A percentile compares a stretch with the other conserved stretches of the same genome.
phyloP scores from a whole-genome alignment of 92 coral and sea anemone species.

The Chrysogorgia sp. region DNA sequence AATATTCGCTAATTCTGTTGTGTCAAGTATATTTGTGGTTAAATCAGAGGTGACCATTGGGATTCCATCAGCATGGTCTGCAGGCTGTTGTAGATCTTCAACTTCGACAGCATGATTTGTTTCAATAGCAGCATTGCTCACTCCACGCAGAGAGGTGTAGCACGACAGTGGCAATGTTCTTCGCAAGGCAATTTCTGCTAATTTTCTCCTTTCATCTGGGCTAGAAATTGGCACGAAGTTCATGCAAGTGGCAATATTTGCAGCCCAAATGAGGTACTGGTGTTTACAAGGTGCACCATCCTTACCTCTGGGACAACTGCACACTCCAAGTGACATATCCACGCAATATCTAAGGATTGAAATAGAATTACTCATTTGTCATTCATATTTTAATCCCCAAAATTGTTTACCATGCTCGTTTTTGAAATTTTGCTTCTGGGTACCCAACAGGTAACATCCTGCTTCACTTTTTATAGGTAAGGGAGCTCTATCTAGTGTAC shows the following conservation, averaged over 20 bases:
- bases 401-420: no score
- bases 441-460: no score
- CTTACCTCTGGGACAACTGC: constrained; percentile 63
- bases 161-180: constrained; percentile 54
- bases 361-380: not conserved
- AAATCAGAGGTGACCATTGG: constrained; percentile 36
- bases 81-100: no score
- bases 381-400: no score
- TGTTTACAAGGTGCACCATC: constrained; percentile 65
- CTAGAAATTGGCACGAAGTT: constrained; percentile 61
- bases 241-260: constrained; percentile 60
- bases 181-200: constrained; percentile 64
- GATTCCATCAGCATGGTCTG: constrained; percentile 9
- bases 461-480: no score
- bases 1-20: constrained; percentile 21
- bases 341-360: constrained; percentile 50
- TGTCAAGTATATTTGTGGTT: constrained; percentile 46
- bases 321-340: constrained; percentile 67
- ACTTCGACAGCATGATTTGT: not conserved
- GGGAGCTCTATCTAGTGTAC: no score
- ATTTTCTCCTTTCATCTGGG: constrained; percentile 56
- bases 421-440: no score
- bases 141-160: constrained; percentile 44
- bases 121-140: constrained; percentile 8
- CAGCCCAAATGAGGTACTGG: constrained; percentile 62